Percentiles rank a stretch among this genome's conserved stretches.
phyloP scores from a whole-genome alignment of 2,888 invertebrate species.

The Clitarchus hookeri region DNA sequence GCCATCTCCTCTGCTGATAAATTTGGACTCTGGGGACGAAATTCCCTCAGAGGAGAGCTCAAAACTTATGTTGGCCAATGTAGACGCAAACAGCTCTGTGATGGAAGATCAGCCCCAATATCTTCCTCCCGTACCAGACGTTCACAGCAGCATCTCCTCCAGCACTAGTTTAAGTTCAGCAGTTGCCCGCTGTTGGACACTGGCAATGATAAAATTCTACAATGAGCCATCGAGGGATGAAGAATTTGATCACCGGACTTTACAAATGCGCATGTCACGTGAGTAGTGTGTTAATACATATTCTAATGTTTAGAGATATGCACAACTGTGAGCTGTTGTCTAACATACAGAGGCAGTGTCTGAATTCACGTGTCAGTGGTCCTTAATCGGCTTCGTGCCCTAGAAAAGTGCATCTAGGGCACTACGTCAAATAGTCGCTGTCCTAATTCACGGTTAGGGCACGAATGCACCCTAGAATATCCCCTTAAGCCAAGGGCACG shows the following conservation, averaged over 20 bases:
- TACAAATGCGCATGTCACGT: background rate
- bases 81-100: background rate
- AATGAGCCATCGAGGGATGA: background rate
- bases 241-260: background rate
- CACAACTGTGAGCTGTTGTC: too few species aligned
- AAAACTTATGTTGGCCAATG: background rate
- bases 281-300: background rate
- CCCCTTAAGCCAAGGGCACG: too few species aligned
- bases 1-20: background rate
- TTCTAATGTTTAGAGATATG: too few species aligned
- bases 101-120: background rate
- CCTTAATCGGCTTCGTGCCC: too few species aligned
- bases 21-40: background rate
- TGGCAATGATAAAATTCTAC: background rate
- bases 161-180: background rate
- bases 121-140: background rate
- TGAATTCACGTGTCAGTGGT: too few species aligned
- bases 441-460: too few species aligned
- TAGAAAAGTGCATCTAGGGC: too few species aligned
- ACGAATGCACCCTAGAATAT: too few species aligned
- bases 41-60: background rate
- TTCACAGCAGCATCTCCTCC: background rate
- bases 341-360: too few species aligned
- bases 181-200: background rate
- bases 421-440: too few species aligned